phyloP scores from a whole-genome alignment of 1,140 invertebrate genomes.

The Drosophila bipectinata region DNA sequence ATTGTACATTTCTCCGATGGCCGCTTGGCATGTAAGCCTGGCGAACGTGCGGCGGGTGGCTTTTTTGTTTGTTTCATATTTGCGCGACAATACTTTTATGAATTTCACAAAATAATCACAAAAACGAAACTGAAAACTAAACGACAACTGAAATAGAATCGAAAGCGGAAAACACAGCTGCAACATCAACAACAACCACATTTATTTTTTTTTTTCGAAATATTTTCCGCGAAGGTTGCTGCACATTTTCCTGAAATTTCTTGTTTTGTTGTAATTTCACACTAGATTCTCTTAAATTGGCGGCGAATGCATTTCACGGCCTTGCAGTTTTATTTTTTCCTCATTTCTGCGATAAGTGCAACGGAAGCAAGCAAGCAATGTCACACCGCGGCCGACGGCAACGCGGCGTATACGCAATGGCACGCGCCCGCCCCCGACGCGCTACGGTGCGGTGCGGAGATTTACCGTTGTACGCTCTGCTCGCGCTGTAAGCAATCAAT shows the following conservation, averaged over 20 bases:
- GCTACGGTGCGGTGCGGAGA: constrained; percentile 1
- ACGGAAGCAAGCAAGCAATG: constrained; percentile 39
- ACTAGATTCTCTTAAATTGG: constrained; percentile 39
- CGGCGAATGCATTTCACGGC: constrained; percentile 35
- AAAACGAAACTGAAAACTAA: constrained; percentile 35
- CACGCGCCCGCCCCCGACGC: constrained; percentile 44
- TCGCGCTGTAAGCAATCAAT: constrained; percentile 60
- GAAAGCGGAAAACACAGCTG: constrained; percentile 15
- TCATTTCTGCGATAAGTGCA: constrained; percentile 36
- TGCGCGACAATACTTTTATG: constrained; percentile 66
- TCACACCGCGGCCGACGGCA: constrained; percentile 26
- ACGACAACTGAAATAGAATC: constrained; percentile 12
- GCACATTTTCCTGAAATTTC: constrained; percentile 23
- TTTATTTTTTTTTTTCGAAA: constrained; percentile 47
- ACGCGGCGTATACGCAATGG: constrained; percentile 77
- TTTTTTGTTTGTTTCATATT: constrained; percentile 55
- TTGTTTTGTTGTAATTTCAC: constrained; percentile 35
- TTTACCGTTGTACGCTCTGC: constrained; percentile 38
- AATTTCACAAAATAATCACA: constrained; percentile 49
- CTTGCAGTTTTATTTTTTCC: constrained; percentile 22
- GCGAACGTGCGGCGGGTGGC: constrained; percentile 57
- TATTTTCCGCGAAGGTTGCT: constrained; percentile 49
- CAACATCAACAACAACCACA: constrained; percentile 11
- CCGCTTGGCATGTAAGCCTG: constrained; percentile 24
- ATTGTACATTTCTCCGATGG: constrained; percentile 19